Conservation (phyloP, 1,140 invertebrate species). For the Orchesella cincta region DNA sequence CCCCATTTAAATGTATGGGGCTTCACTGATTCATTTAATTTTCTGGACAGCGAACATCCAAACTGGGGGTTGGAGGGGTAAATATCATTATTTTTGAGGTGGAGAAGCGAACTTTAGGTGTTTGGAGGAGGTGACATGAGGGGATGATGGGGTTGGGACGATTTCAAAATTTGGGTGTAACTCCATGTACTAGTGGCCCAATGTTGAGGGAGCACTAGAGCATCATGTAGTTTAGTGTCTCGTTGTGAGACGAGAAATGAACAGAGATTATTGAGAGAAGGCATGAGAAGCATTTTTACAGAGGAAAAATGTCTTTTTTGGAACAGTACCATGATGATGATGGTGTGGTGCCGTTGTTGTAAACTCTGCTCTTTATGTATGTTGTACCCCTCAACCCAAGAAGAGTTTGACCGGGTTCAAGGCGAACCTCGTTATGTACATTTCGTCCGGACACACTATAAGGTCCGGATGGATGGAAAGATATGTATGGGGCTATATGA, state of each 20-base stretch:
- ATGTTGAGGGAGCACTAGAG: background rate
- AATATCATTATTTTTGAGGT: background rate
- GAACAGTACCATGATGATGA: constrained; percentile 6
- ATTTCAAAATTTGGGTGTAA: constrained; percentile 24
- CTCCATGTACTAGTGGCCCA: constrained; percentile 14
- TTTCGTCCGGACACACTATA: background rate
- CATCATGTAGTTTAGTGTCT: background rate
- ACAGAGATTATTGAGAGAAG: background rate
- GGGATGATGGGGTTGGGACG: background rate
- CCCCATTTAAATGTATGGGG: constrained; percentile 25
- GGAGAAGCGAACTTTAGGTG: background rate
- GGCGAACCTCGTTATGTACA: constrained; percentile 11
- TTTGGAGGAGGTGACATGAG: background rate
- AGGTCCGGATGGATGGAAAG: background rate
- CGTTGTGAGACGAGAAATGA: background rate
- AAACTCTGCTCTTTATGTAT: background rate
- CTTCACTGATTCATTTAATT: constrained; percentile 12
- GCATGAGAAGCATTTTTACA: background rate
- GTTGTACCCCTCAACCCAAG: background rate
- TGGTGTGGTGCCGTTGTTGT: background rate
- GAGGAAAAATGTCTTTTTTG: background rate
- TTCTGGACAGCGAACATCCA: background rate
- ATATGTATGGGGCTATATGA: no score
- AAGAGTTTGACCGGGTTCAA: constrained; percentile 22
- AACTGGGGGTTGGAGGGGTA: background rate